Evolutionary conservation across 2,797 vertebrate genomes (phyloP), one percentile per base, ranked within the genome.

Genomic region (Calcarius lapponicus): DNA sequence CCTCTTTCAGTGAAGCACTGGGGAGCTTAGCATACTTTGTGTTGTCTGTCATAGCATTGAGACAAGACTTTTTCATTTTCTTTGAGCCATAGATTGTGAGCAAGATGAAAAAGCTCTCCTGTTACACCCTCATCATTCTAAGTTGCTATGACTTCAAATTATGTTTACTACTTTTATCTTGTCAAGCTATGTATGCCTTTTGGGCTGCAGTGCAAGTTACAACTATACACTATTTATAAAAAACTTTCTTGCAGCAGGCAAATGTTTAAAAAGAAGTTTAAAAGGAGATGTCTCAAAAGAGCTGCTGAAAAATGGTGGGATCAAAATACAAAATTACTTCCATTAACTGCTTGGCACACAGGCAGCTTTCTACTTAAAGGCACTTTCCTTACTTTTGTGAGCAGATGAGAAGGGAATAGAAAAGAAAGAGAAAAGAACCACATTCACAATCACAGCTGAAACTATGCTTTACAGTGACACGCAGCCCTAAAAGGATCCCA

Each of bases 271-370:
- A 54, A 32, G 6, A 26, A 26, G 9, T 71, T 81, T 38, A 11
- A 36, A 81, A 71, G 5, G 25, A 62, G 26, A 8, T 61, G 21
- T 57, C 42, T 86, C 65, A 26, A 62, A 72, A 85, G 28, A 64
- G 36, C 51, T 88, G 74, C 81, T 76, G 84, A 86, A 82, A 73
- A 86, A 82, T 22, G 31, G 26, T 4, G 85, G 32, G 21, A 82
- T 65, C 57, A 65, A 93, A 94, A 89, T 12, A 88, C 31, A 86
- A 78, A 75, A 78, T 62, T 4, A 89, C 38, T 95, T 93, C 69
- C 72, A 88, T 75, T 80, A 93, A 89, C 45, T 43, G 45, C 20
- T 1, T 86, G 88, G 61, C 65, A 89, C 31, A 36, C 7, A 57
- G 19, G 9, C n/a, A 85, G 19, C 14, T 64, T 96, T 83, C 66